phyloP scores from a whole-genome alignment of 53 echinoderm and acorn worm genomes.

The Echinometra lucunter region DNA sequence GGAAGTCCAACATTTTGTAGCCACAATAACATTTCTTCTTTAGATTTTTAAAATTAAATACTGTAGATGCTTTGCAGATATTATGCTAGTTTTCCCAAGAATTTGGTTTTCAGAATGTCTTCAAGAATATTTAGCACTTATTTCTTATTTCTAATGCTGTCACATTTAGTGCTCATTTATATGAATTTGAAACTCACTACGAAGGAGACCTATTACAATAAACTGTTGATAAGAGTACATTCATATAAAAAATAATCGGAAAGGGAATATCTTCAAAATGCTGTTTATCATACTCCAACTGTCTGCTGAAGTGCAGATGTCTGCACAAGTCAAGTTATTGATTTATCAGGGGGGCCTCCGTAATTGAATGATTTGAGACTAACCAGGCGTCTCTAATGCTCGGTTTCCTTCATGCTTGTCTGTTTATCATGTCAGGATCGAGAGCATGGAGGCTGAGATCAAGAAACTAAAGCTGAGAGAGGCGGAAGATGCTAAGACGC shows the following conservation, averaged over 20 bases:
- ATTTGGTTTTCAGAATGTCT: too few relatives aligned
- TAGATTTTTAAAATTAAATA: too few relatives aligned
- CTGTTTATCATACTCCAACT: not conserved
- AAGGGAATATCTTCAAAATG: not conserved
- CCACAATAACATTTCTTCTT: too few relatives aligned
- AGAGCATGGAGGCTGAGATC: slow-evolving; percentile 91
- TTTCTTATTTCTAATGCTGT: not conserved
- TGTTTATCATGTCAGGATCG: slow-evolving; percentile 77
- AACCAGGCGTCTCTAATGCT: not conserved
- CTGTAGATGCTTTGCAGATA: too few relatives aligned
- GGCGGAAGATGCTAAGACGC: slow-evolving; percentile 94
- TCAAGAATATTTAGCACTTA: not conserved
- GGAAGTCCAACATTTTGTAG: too few relatives aligned
- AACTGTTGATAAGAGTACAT: not conserved
- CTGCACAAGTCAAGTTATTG: not conserved
- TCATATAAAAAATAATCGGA: not conserved
- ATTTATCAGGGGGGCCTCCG: not conserved
- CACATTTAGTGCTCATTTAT: not conserved
- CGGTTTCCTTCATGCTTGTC: not conserved
- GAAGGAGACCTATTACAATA: not conserved
- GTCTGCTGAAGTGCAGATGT: not conserved
- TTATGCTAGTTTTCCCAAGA: too few relatives aligned
- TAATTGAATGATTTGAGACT: slow-evolving; percentile 8
- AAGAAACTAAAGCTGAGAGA: slow-evolving; percentile 87
- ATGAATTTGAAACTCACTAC: not conserved